These are phyloP conservation scores for Lynx canadensis DNA, from an alignment of 2,113 vertebrate genomes.

Conservation along the genomic window DNA sequence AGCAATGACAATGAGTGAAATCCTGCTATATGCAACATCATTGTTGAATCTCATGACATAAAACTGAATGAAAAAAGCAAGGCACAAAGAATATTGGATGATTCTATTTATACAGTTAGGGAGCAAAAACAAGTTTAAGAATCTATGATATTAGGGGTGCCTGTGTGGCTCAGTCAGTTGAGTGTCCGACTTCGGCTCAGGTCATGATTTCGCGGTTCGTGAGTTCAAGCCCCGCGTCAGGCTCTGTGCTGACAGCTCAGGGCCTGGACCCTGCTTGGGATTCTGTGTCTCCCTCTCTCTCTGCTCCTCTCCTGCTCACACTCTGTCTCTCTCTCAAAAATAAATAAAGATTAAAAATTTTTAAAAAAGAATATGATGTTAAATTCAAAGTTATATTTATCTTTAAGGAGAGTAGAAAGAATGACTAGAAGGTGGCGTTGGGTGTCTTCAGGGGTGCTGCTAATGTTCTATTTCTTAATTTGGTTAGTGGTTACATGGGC, in stretches of 20 bases:
- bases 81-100: background rate
- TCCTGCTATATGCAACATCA: background rate
- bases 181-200: too few species aligned
- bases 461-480: background rate
- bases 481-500: background rate
- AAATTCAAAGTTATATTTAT: conserved; percentile 28
- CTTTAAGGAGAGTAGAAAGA: background rate
- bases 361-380: background rate
- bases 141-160: background rate
- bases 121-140: background rate
- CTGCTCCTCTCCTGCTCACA: too few species aligned
- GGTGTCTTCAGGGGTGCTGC: background rate
- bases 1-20: background rate
- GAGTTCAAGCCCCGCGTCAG: too few species aligned
- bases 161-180: too few species aligned
- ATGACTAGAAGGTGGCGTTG: background rate
- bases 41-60: conserved; percentile 20
- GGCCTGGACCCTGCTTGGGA: too few species aligned
- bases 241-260: too few species aligned
- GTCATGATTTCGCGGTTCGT: too few species aligned
- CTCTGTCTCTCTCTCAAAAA: too few species aligned
- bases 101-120: background rate
- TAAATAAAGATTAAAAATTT: too few species aligned
- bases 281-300: too few species aligned
- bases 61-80: background rate